Base-by-base conservation (phyloP, 1,140 invertebrate species). In the Neodiprion lecontei region DNA sequence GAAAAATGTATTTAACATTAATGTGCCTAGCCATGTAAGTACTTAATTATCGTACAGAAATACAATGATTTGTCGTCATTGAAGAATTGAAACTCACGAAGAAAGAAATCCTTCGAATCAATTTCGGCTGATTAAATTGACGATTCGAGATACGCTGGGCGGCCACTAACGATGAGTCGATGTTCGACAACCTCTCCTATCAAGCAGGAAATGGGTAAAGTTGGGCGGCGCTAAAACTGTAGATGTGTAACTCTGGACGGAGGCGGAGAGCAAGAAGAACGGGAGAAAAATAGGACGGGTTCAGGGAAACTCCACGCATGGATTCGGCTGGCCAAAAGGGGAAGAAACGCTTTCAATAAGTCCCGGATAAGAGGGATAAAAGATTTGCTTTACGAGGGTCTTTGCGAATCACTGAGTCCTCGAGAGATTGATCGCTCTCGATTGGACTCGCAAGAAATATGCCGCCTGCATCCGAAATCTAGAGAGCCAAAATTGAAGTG, bases 331-430 rank as follows among this genome's bases (percentile, higher is more conserved):
- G 28, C 28, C 28, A 40, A 40, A 40, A 40, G 28, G 28, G 28
- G 28, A 40, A 40, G 28, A 40, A 40, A 40, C 28, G 53, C 53
- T 61, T 21, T 23, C 21, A 47, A 69, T 69, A 69, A 69, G 40
- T 23, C 21, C 67, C 67, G 67, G 40, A 69, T 47, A 21, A 47
- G 67, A 69, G 67, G 67, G 67, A 69, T 69, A 69, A 69, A 69
- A 69, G 67, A 69, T 69, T 69, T 9, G 67, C 14, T 69, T 47
- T 21, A 69, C 21, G 67, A 69, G 67, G 40, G 17, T 61, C 53
- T 61, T 61, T 17, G 11, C 53, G 53, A 61, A 61, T 61, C 53
- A 61, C 53, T 61, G 53, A 61, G 53, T 61, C 53, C 53, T 17
- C 11, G 53, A 61, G 11, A 17, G n/a, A 61, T 61, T 17, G 53